Evolutionary conservation across 2,797 vertebrate species (phyloP).

Genomic region (Hydrolagus colliei): DNA sequence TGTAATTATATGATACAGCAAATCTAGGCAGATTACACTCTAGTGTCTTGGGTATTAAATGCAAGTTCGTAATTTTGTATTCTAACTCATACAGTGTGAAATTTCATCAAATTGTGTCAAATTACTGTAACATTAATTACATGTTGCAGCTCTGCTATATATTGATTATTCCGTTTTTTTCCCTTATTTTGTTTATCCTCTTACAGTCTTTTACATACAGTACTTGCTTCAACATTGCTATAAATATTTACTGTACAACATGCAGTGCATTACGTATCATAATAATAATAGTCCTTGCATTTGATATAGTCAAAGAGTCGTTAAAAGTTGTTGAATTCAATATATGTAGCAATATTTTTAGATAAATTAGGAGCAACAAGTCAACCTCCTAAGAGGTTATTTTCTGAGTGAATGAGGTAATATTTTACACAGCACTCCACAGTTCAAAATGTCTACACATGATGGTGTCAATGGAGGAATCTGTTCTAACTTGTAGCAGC

Average conservation of each 20-base stretch:
- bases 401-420: background rate
- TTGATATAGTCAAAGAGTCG: background rate
- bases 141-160: background rate
- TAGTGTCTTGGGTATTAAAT: background rate
- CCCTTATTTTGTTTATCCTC: background rate
- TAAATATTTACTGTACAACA: background rate
- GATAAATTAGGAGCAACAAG: background rate
- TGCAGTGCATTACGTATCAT: background rate
- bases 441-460: background rate
- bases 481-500: background rate
- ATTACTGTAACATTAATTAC: constrained; percentile 11
- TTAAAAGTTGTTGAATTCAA: no score
- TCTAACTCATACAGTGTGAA: background rate
- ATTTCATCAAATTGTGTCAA: constrained; percentile 6
- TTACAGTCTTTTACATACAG: background rate
- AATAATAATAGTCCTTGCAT: background rate
- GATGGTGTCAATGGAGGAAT: background rate
- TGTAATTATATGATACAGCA: background rate
- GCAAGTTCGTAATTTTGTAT: background rate
- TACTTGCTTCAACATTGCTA: background rate
- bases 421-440: background rate
- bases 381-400: background rate
- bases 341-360: background rate
- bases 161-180: background rate
- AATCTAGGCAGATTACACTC: background rate